Evolutionary conservation across 1,140 invertebrate genomes (phyloP).

Genomic region (Ostrea denselamellosa): DNA sequence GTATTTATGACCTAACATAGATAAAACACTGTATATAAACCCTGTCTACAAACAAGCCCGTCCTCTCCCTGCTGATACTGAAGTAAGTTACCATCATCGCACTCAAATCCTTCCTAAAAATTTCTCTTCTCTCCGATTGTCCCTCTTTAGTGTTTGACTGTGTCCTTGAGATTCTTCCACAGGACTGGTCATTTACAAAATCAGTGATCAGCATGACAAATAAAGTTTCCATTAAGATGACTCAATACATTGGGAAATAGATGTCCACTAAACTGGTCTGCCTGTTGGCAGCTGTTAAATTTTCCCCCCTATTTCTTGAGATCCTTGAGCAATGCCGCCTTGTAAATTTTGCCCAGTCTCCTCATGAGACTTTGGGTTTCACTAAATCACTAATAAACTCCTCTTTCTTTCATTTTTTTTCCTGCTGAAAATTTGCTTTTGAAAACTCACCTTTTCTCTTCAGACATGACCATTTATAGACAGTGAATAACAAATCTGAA

Average conservation of each 20-base stretch:
- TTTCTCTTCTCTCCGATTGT: background rate
- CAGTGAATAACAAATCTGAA: no score
- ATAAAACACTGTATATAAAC: constrained; percentile 36
- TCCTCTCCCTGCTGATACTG: constrained; percentile 10
- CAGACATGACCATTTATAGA: no score
- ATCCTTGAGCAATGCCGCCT: no score
- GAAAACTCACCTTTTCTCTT: no score
- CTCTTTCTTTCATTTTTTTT: no score
- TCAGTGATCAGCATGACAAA: background rate
- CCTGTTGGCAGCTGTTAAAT: no score
- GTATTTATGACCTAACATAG: background rate
- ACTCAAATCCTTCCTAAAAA: background rate
- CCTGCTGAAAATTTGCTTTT: no score
- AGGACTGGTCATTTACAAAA: background rate
- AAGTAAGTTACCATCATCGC: constrained; percentile 26
- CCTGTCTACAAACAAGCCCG: background rate
- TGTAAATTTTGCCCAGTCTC: no score
- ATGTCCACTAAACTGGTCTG: background rate
- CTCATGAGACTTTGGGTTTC: no score
- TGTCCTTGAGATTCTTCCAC: background rate
- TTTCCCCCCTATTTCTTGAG: no score
- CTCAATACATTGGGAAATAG: background rate
- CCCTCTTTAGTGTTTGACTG: background rate
- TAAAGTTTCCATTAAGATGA: constrained; percentile 10
- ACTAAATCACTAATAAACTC: no score